Evolutionary conservation across 2,888 invertebrate genomes (phyloP).

Genomic region (Liodrosophila aerea): DNA sequence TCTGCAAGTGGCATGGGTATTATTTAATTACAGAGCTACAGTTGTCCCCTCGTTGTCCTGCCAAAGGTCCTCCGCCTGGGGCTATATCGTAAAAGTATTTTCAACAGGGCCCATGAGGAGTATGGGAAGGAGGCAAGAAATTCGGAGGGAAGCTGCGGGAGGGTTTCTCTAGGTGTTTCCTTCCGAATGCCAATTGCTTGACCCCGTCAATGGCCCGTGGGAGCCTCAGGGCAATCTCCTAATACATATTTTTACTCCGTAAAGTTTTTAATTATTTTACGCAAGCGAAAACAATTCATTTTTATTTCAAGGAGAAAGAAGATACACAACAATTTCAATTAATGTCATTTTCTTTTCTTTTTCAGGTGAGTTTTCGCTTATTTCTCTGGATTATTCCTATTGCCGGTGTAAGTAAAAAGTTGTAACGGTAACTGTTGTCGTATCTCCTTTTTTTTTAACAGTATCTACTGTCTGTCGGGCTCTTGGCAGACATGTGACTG

Average conservation of each 20-base stretch:
- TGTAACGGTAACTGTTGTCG: neutral
- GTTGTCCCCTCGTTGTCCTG: slow-evolving; percentile 54
- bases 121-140: neutral
- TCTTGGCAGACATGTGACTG: no score
- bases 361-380: slow-evolving; percentile 43
- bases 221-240: slow-evolving; percentile 66
- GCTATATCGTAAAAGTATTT: slow-evolving; percentile 62
- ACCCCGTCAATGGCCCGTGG: slow-evolving; percentile 69
- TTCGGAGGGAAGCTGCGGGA: neutral
- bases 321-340: slow-evolving; percentile 43
- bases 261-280: slow-evolving; percentile 71
- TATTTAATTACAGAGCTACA: slow-evolving; percentile 73
- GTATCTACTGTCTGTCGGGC: no score
- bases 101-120: slow-evolving; percentile 13
- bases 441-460: slow-evolving; percentile 1
- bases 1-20: slow-evolving; percentile 42
- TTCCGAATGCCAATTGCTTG: slow-evolving; percentile 49
- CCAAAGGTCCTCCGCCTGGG: slow-evolving; percentile 13
- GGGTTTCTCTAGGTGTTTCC: slow-evolving; percentile 16
- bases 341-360: slow-evolving; percentile 41
- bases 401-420: slow-evolving; percentile 44
- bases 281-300: slow-evolving; percentile 7
- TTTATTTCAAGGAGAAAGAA: slow-evolving; percentile 9
- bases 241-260: slow-evolving; percentile 16
- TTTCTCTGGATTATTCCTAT: neutral